Percentiles rank a stretch among this genome's conserved stretches.
Conservation (phyloP, 2,797 vertebrate species). For the Pachyuromys duprasi region DNA sequence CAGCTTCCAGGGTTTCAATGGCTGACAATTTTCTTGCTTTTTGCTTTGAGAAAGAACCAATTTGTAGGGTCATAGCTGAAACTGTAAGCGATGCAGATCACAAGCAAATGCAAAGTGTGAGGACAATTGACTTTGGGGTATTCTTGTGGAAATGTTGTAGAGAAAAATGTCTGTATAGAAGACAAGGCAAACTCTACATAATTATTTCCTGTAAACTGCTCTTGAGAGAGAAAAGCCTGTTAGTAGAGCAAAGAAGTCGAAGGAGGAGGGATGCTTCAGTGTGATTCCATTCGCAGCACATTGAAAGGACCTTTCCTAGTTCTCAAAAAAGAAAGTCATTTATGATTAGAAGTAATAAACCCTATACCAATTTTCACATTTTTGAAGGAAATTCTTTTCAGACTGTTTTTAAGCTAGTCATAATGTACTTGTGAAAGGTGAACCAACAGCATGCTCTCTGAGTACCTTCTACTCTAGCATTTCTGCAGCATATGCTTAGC, state of each 20-base stretch:
- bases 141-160: background rate
- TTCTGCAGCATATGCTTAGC: background rate
- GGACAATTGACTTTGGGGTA: background rate
- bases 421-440: background rate
- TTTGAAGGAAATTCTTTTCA: conserved; percentile 5
- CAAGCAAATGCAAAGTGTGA: background rate
- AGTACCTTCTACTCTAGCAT: background rate
- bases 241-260: background rate
- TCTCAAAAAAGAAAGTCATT: background rate
- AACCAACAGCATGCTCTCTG: background rate
- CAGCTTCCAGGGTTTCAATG: background rate
- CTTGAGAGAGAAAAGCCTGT: background rate
- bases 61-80: background rate
- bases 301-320: background rate
- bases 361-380: conserved; percentile 11
- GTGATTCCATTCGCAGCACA: background rate
- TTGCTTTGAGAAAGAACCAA: background rate
- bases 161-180: background rate
- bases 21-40: background rate
- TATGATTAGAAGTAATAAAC: conserved; percentile 35
- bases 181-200: background rate
- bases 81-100: background rate
- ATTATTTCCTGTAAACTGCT: background rate
- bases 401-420: conserved; percentile 38
- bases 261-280: background rate